These are phyloP conservation scores for Paracentrotus lividus DNA, from an alignment of 53 echinoderm and acorn worm species.

Conservation along the genomic window DNA sequence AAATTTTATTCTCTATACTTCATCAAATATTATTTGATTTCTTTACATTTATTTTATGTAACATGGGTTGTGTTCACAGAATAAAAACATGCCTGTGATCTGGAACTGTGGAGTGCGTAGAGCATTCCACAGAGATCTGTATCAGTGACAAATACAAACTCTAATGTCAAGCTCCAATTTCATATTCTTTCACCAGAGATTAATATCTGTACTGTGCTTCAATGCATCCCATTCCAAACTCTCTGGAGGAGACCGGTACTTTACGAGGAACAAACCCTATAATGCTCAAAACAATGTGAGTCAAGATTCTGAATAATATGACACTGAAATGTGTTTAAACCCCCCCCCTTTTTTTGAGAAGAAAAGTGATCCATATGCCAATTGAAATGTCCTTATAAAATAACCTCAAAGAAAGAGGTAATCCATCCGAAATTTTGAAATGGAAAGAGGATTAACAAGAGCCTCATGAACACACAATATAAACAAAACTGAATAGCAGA, in stretches of 20 bases:
- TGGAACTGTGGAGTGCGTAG: background rate
- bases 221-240: background rate
- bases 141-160: slow-evolving; percentile 1
- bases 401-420: background rate
- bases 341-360: too few species aligned
- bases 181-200: slow-evolving; percentile 32
- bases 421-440: background rate
- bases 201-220: slow-evolving; percentile 8
- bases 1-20: too few species aligned
- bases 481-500: background rate
- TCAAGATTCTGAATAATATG: background rate
- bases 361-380: background rate
- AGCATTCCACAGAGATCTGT: background rate
- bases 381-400: background rate
- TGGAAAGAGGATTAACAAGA: background rate
- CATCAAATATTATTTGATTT: too few species aligned
- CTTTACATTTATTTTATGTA: too few species aligned
- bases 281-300: too few species aligned
- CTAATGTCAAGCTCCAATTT: slow-evolving; percentile 12
- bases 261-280: too few species aligned
- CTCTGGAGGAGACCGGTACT: slow-evolving; percentile 6
- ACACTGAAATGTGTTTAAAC: background rate
- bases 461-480: background rate
- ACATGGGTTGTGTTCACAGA: too few species aligned
- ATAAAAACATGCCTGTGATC: background rate